Evolutionary conservation across 1,140 invertebrate genomes (phyloP), one percentile per base, ranked within the genome.

Genomic region (Apis florea): DNA sequence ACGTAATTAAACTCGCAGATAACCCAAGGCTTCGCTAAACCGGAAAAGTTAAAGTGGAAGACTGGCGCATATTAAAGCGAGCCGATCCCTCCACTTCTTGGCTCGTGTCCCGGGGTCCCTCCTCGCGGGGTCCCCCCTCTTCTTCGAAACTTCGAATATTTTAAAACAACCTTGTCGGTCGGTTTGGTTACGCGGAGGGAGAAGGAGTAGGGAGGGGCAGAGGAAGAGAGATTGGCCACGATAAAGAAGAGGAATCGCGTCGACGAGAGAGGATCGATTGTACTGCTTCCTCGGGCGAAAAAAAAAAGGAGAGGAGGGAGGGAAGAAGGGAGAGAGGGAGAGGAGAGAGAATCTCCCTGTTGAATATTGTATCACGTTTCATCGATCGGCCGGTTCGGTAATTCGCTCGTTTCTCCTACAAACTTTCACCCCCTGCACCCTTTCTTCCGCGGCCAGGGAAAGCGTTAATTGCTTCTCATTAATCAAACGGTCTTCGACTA

Each of bases 1-100:
- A 90, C 85, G 90, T 91, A 92, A 92, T 92, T 92, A 92, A 92
- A 92, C 88, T 91, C 85, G 87, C 84, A 89, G 91, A 92, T 92
- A 92, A 91, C 90, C 87, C 83, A 83, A 87, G 88, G 85, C 84
- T 84, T 79, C 70, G 83, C 86, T 88, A 91, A 89, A 90, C 85
- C 83, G 89, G 87, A 90, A 90, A 92, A 91, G 86, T 91, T 92
- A 87, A 90, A 92, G 90, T 90, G 85, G 89, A 89, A 87, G 91
- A 89, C 87, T 90, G 85, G 75, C 87, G 87, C 84, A 88, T 88
- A 90, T 87, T 89, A 89, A 89, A 89, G 85, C 85, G 83, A 83
- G 10, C 53, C 83, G 86, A 84, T 84, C 73, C 61, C 67, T 84
- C 58, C 31, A 40, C 31, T 80, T 71, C 77, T 83, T 79, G 64